These are phyloP conservation scores for Chauna torquata DNA, from an alignment of 2,113 vertebrate species.

Conservation along the genomic window DNA sequence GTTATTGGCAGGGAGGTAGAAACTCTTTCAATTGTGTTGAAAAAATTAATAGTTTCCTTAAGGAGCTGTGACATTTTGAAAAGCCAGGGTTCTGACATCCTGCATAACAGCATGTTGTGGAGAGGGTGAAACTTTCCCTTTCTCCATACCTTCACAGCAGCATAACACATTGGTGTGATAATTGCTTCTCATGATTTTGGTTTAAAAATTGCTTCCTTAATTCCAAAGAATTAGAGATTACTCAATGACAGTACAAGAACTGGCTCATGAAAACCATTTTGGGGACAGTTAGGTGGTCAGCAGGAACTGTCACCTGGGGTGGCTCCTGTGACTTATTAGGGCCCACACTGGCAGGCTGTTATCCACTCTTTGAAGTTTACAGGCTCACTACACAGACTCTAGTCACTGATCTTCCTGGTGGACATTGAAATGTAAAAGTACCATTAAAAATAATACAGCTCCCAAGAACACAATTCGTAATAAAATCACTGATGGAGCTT, in stretches of 20 bases:
- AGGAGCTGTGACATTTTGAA: constrained; percentile 35
- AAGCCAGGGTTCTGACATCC: constrained; percentile 10
- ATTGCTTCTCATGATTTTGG: not conserved
- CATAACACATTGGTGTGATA: accelerated
- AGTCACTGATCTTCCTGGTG: not conserved
- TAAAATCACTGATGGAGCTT: not conserved
- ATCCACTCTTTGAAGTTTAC: not conserved
- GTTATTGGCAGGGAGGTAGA: not conserved
- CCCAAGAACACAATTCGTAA: not conserved
- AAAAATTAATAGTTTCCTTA: constrained; percentile 11
- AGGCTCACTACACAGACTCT: accelerated
- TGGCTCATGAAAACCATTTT: not conserved
- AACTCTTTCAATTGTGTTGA: constrained; percentile 22
- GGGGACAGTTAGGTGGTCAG: not conserved
- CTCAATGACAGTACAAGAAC: not conserved
- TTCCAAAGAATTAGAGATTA: not conserved
- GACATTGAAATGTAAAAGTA: not conserved
- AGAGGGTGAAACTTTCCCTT: not conserved
- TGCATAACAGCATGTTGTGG: not conserved
- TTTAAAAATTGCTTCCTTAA: not conserved
- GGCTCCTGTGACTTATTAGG: not conserved
- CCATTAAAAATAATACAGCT: not conserved
- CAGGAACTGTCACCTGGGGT: not conserved
- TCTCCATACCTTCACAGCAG: not conserved
- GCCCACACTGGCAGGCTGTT: not conserved